These are phyloP conservation scores for Porites cylindrica DNA, from an alignment of 92 coral and sea anemone genomes.

Conservation along the genomic window DNA sequence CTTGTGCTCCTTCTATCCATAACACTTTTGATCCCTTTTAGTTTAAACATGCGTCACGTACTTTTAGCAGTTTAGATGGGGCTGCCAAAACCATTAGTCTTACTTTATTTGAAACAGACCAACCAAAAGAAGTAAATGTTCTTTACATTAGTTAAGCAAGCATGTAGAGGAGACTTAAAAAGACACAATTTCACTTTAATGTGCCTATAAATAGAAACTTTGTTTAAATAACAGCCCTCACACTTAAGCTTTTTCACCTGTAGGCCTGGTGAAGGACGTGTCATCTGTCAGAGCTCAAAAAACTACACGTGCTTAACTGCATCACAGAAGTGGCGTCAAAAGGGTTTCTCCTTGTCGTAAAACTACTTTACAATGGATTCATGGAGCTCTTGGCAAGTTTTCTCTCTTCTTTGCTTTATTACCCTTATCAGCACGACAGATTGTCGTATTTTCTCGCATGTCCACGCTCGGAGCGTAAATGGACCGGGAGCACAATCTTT, in stretches of 20 bases:
- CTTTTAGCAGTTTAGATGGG: no score
- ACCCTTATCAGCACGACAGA: slow-evolving; percentile 1
- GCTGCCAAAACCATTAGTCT: no score
- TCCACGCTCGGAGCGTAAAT: slow-evolving; percentile 75
- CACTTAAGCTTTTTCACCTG: not conserved
- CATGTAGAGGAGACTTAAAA: no score
- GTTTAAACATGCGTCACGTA: no score
- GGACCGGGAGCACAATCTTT: slow-evolving; percentile 55
- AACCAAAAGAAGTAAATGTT: no score
- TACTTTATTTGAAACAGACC: no score
- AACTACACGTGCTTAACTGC: not conserved
- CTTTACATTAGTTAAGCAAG: no score
- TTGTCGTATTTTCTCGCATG: slow-evolving; percentile 59
- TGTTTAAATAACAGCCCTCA: not conserved
- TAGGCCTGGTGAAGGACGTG: not conserved
- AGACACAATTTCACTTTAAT: no score
- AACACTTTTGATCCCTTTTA: no score
- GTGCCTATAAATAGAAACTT: no score
- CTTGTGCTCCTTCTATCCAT: no score
- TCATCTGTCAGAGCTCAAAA: not conserved
- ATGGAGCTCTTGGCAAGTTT: not conserved
- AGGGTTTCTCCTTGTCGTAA: not conserved
- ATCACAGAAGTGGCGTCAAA: no score
- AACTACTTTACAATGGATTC: not conserved
- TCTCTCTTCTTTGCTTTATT: not conserved